Base-by-base conservation (phyloP, 2,797 vertebrate species). In the Triplophysa bombifrons region DNA sequence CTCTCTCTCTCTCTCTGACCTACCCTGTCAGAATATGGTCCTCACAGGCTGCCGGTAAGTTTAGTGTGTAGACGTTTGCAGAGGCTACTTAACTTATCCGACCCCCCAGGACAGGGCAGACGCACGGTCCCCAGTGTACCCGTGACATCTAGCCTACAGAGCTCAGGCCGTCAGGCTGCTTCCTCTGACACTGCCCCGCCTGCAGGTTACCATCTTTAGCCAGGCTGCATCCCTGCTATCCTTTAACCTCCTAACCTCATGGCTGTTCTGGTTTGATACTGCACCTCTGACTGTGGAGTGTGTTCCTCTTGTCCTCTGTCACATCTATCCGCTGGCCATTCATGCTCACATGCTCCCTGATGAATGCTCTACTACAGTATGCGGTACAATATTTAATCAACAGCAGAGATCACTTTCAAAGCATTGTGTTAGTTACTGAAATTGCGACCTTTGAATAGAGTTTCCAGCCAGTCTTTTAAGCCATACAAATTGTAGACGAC, bases 1-100 rank as follows among this genome's bases (percentile, higher is more conserved):
- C 46, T 46, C 82, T 71, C 88, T 20, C 86, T 25, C 85, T 88
- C 88, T 91, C 88, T 86, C 86, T 86, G 84, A 85, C 87, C 91
- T 72, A 92, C 77, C 86, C 80, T 82, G 92, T 93, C 92, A 98
- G 97, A 97, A 88, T 93, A 96, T 77, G 93, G 95, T 90, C 95
- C 95, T 88, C 95, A 93, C 55, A 96, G 97, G 92, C 94, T 94
- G 84, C 94, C 94, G 76, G 92, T 98, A 95, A 97, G 97, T 94
- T 95, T 98, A 96, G 96, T 98, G 89, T 97, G 97, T 95, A 98
- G 96, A 91, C 96, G 97, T 89, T 95, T 98, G 85, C 96, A 98
- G 89, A 95, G 96, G 76, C 94, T 98, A 89, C 97, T 98, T 82
- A 96, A 95, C 88, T 94, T 96, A 95, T 94, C 96, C 72, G 96